Percentiles rank a stretch among this genome's conserved stretches.
These are phyloP conservation scores for Epinotia demarniana DNA, from an alignment of 2,888 invertebrate species.

Conservation along the genomic window DNA sequence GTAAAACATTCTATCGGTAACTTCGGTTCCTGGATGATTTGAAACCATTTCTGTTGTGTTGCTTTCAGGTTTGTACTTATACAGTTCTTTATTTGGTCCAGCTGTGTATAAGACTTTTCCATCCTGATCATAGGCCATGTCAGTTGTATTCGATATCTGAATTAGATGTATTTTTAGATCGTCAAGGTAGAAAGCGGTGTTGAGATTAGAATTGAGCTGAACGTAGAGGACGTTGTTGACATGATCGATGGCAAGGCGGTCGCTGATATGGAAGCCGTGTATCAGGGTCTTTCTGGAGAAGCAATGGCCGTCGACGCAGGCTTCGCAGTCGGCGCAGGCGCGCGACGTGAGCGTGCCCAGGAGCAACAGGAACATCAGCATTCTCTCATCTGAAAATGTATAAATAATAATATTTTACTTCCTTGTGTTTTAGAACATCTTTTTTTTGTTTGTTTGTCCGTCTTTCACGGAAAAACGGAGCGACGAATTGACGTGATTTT, in stretches of 20 bases:
- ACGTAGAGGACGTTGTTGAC: conserved; percentile 5
- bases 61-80: neutral
- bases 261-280: neutral
- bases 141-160: neutral
- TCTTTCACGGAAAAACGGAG: too few species aligned
- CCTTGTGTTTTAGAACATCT: too few species aligned
- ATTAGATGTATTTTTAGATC: neutral
- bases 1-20: neutral
- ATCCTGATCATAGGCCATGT: neutral
- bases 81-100: neutral
- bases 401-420: neutral
- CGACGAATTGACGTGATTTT: too few species aligned
- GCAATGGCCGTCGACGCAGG: neutral
- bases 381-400: neutral
- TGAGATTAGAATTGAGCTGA: neutral
- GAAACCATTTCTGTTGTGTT: neutral
- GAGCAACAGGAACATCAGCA: neutral
- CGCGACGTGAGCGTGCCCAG: neutral
- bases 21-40: neutral
- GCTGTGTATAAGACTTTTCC: neutral
- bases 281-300: neutral
- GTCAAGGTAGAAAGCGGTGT: neutral
- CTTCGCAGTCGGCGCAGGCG: neutral
- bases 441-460: too few species aligned
- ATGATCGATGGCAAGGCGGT: neutral